A percentile compares a stretch with the other conserved stretches of the same genome.
phyloP scores from a whole-genome alignment of 2,888 invertebrate genomes.

The Alviniconcha strummeri region DNA sequence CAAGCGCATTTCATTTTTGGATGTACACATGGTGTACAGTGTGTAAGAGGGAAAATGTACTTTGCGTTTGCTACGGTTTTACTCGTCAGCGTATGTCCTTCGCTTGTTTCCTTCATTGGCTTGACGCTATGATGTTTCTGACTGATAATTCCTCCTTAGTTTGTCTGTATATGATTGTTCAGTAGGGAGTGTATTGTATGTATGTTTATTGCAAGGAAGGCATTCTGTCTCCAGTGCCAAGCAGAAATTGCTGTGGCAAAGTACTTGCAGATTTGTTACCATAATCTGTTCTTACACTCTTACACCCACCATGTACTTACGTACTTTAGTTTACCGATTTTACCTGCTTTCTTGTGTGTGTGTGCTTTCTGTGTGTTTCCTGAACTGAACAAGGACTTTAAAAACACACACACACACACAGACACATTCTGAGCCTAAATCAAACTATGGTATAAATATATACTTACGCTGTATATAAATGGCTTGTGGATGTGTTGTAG shows the following conservation, averaged over 20 bases:
- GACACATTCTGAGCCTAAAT: not conserved
- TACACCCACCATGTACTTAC: not conserved
- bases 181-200: not conserved
- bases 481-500: not conserved
- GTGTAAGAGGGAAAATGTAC: too few species aligned
- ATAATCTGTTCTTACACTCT: not conserved
- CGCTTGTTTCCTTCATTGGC: not conserved
- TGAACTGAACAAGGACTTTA: not conserved
- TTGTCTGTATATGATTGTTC: not conserved
- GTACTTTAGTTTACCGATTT: not conserved
- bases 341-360: not conserved
- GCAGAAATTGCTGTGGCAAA: not conserved
- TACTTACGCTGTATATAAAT: not conserved
- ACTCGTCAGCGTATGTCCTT: not conserved
- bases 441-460: not conserved
- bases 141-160: not conserved
- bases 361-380: not conserved
- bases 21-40: too few species aligned
- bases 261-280: not conserved
- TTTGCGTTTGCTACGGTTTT: not conserved
- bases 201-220: not conserved
- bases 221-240: not conserved
- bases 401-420: too few species aligned
- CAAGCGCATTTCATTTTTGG: too few species aligned
- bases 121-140: too few species aligned